Conservation (phyloP, 1,140 invertebrate species). For the Drosophila ambigua region DNA sequence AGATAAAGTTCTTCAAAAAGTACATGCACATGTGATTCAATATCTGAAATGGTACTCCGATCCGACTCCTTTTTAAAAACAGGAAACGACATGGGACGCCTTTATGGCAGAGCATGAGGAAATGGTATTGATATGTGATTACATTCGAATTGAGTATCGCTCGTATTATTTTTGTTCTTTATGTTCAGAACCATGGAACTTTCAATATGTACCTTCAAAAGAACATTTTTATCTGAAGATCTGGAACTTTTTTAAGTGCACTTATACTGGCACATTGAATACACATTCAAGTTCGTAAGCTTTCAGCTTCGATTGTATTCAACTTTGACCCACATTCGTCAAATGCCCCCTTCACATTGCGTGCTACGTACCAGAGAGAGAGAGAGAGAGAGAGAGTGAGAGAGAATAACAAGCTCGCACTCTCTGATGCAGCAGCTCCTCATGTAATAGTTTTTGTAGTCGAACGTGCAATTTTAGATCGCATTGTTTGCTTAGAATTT, state of each 20-base stretch:
- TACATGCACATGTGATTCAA: too few species aligned
- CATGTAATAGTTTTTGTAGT: slow-evolving; percentile 6
- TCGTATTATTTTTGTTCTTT: too few species aligned
- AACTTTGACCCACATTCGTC: slow-evolving; percentile 48
- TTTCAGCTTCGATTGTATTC: slow-evolving; percentile 37
- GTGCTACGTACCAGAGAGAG: slow-evolving; percentile 19
- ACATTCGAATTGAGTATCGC: too few species aligned
- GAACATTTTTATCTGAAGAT: slow-evolving; percentile 8
- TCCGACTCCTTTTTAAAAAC: too few species aligned
- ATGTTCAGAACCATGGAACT: too few species aligned
- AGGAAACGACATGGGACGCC: too few species aligned
- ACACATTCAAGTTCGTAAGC: slow-evolving; percentile 2
- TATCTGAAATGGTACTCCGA: too few species aligned
- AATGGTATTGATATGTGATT: too few species aligned
- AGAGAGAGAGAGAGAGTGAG: not conserved
- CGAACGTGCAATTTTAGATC: slow-evolving; percentile 56
- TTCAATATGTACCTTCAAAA: not conserved
- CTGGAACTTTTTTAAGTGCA: slow-evolving; percentile 1
- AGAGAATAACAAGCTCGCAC: not conserved
- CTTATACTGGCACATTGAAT: slow-evolving; percentile 11
- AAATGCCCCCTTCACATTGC: slow-evolving; percentile 17
- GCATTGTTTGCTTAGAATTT: slow-evolving; percentile 46
- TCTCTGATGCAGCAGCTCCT: slow-evolving; percentile 6
- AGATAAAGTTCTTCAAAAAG: slow-evolving; percentile 15
- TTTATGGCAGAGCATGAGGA: too few species aligned